phyloP scores from a whole-genome alignment of 2,888 invertebrate genomes.

The Mechanitis mazaeus region DNA sequence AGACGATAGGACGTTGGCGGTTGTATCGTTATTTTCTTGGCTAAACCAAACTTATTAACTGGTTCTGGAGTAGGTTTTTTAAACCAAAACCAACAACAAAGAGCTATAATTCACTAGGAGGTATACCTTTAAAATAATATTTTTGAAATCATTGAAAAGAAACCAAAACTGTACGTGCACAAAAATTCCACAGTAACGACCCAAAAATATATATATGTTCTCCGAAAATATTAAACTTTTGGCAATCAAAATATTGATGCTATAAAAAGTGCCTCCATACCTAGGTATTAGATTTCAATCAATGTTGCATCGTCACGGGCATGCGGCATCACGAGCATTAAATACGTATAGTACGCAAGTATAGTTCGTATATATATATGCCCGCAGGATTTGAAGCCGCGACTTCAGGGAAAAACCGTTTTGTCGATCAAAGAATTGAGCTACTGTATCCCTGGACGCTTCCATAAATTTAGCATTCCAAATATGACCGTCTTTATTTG shows the following conservation, averaged over 20 bases:
- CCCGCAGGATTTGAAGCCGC: too few relatives aligned
- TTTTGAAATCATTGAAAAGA: neutral
- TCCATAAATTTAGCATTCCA: too few relatives aligned
- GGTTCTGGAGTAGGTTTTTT: neutral
- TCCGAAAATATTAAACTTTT: neutral
- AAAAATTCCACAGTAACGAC: neutral
- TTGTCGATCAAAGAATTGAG: too few relatives aligned
- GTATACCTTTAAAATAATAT: too few relatives aligned
- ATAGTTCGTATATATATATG: too few relatives aligned
- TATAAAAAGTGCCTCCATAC: constrained; percentile 18
- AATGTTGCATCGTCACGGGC: constrained; percentile 60
- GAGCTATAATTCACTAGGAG: constrained; percentile 4
- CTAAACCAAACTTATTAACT: constrained; percentile 6
- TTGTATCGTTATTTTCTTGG: constrained; percentile 12
- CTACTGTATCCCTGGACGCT: too few relatives aligned
- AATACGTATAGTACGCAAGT: too few relatives aligned
- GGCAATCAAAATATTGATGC: constrained; percentile 3
- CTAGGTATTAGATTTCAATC: constrained; percentile 56
- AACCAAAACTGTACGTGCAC: neutral
- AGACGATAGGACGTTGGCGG: constrained; percentile 36
- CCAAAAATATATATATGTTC: neutral
- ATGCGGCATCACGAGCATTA: constrained; percentile 45
- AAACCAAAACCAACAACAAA: neutral
- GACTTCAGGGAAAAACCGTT: too few relatives aligned
- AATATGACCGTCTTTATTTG: too few relatives aligned